Evolutionary conservation across 2,888 invertebrate genomes (phyloP).

Genomic region (Dolichopus griseipennis): DNA sequence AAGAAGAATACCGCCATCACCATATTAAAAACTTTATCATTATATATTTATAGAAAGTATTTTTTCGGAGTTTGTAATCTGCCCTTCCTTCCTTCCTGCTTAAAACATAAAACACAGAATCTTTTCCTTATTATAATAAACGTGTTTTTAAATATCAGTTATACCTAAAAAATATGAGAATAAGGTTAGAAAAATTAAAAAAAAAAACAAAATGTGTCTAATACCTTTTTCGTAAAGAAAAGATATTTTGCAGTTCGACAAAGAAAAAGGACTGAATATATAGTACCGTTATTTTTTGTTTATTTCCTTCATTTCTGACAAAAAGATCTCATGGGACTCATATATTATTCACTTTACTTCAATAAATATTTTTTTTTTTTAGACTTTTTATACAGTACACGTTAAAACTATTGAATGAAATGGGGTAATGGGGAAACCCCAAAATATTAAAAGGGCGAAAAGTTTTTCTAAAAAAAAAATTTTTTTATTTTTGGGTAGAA

Average conservation of each 20-base stretch:
- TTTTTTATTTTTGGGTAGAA: too few relatives aligned
- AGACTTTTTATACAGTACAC: neutral
- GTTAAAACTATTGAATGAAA: neutral
- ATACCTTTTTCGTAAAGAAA: neutral
- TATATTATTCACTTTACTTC: constrained; percentile 23
- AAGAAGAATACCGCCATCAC: neutral
- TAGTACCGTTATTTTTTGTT: neutral
- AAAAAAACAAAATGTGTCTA: neutral
- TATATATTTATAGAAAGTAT: neutral
- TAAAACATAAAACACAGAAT: neutral
- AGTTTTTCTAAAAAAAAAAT: too few relatives aligned
- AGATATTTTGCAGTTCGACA: neutral
- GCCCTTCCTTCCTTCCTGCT: neutral
- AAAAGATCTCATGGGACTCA: constrained; percentile 19
- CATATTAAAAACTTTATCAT: neutral
- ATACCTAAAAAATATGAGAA: neutral
- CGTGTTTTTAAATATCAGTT: neutral
- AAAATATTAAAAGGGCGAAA: too few relatives aligned
- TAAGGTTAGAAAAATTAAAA: neutral
- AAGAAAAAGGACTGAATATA: neutral
- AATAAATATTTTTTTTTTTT: constrained; percentile 19
- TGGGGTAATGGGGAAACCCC: too few relatives aligned
- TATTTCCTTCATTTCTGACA: neutral
- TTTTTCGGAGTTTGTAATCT: neutral
- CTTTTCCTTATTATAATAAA: neutral